phyloP scores from a whole-genome alignment of 2,888 invertebrate species.

The Drosophila emarginata region DNA sequence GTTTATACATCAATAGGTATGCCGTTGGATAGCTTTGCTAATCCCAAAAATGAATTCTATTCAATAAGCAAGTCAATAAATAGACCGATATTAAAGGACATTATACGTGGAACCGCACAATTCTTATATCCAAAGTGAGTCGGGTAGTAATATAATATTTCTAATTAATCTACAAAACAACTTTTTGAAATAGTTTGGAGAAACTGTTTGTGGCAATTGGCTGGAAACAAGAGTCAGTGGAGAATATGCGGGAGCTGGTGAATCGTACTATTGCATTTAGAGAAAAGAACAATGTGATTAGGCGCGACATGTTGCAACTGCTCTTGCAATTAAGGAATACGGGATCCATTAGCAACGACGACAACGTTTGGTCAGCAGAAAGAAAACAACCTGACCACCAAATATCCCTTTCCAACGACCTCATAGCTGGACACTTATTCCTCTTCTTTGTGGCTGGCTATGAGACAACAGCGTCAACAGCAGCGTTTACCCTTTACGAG shows the following conservation, averaged over 20 bases:
- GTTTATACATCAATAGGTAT: too few relatives aligned
- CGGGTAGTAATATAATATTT: too few relatives aligned
- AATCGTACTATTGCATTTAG: conserved; percentile 81
- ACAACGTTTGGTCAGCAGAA: conserved; percentile 68
- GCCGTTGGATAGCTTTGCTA: conserved; percentile 80
- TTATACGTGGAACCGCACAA: conserved; percentile 64
- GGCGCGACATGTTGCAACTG: conserved; percentile 83
- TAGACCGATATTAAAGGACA: conserved; percentile 45
- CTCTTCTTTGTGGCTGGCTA: conserved; percentile 83
- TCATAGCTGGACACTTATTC: conserved; percentile 81
- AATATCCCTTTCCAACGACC: conserved; percentile 76
- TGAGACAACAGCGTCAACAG: conserved; percentile 82
- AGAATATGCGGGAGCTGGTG: conserved; percentile 81
- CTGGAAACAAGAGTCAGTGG: conserved; percentile 60
- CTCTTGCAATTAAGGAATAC: conserved; percentile 82
- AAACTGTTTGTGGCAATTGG: conserved; percentile 69
- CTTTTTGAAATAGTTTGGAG: conserved; percentile 59
- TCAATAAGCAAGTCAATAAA: conserved; percentile 55
- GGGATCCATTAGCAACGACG: conserved; percentile 69
- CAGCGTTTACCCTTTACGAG: conserved; percentile 82
- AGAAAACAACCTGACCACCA: conserved; percentile 20
- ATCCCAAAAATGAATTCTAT: conserved; percentile 80
- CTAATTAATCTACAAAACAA: not conserved
- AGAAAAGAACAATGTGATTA: conserved; percentile 77
- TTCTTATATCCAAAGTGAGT: conserved; percentile 67